Percentiles rank a stretch among this genome's conserved stretches.
Conservation (phyloP, 2,797 vertebrate species). For the Micrastur ruficollis region DNA sequence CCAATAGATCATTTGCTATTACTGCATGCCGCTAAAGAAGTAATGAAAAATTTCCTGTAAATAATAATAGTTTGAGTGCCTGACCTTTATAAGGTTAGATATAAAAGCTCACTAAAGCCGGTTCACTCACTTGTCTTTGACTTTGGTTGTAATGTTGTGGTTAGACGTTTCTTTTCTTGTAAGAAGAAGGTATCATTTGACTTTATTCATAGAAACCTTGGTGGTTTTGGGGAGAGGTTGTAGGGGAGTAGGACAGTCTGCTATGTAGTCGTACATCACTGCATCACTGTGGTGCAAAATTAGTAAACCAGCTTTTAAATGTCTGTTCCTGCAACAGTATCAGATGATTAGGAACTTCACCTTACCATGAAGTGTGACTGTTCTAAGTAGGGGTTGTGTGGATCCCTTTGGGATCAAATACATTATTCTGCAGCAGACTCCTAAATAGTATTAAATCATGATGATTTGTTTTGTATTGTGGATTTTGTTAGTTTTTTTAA, state of each 20-base stretch:
- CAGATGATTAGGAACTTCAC: neutral
- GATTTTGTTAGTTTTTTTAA: neutral
- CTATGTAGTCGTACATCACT: neutral
- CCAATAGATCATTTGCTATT: neutral
- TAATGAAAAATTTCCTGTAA: neutral
- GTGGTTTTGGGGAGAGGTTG: neutral
- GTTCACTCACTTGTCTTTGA: neutral
- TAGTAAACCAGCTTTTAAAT: neutral
- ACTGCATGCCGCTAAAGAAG: neutral
- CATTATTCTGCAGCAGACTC: neutral
- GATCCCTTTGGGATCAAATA: neutral
- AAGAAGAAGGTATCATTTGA: neutral
- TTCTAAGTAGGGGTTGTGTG: neutral
- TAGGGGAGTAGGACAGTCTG: neutral
- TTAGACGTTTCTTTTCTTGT: neutral
- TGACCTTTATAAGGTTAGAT: neutral
- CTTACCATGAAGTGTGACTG: neutral
- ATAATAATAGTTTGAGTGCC: neutral
- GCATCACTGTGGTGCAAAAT: accelerated
- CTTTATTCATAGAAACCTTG: neutral
- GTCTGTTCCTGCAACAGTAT: neutral
- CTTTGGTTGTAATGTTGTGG: neutral
- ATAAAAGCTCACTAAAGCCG: neutral
- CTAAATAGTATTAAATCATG: neutral
- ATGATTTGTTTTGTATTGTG: neutral